Percentiles rank a stretch among this genome's conserved stretches.
These are phyloP conservation scores for Lordiphosa clarofinis DNA, from an alignment of 1,140 invertebrate genomes.

Conservation along the genomic window DNA sequence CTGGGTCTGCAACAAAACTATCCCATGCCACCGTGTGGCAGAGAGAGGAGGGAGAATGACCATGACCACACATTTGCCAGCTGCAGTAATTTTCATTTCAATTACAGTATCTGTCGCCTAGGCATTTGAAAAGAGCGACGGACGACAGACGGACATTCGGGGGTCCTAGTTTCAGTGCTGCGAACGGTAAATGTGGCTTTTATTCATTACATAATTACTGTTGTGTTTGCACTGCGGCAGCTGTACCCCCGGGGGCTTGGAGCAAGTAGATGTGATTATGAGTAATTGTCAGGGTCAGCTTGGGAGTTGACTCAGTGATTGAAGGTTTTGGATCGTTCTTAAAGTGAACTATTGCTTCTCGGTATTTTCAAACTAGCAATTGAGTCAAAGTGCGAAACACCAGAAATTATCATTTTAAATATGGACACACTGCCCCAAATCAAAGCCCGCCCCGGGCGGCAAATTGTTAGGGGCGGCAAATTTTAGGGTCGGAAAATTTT, in stretches of 20 bases:
- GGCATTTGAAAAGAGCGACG: constrained; percentile 33
- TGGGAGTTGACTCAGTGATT: background rate
- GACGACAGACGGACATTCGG: constrained; percentile 14
- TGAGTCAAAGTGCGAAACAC: too few species aligned
- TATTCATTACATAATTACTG: constrained; percentile 75
- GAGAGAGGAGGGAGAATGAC: background rate
- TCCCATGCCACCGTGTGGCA: constrained; percentile 25
- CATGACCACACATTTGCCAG: constrained; percentile 11
- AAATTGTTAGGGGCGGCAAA: too few species aligned
- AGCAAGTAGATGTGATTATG: constrained; percentile 52
- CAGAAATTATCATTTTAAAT: too few species aligned
- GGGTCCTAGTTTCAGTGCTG: constrained; percentile 4
- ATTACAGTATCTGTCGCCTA: constrained; percentile 56
- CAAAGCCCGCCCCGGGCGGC: too few species aligned
- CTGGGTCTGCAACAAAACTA: constrained; percentile 18
- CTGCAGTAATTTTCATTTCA: constrained; percentile 67
- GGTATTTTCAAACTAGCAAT: too few species aligned
- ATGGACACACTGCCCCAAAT: too few species aligned
- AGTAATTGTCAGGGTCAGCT: constrained; percentile 55
- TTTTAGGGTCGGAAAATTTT: too few species aligned
- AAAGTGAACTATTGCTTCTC: too few species aligned
- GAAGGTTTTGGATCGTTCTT: too few species aligned
- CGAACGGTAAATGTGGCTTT: constrained; percentile 64
- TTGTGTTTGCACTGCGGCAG: constrained; percentile 65
- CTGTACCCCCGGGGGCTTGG: constrained; percentile 26